Conservation (phyloP, 1,140 invertebrate genomes). For the Pseudomyrmex dendroicus region DNA sequence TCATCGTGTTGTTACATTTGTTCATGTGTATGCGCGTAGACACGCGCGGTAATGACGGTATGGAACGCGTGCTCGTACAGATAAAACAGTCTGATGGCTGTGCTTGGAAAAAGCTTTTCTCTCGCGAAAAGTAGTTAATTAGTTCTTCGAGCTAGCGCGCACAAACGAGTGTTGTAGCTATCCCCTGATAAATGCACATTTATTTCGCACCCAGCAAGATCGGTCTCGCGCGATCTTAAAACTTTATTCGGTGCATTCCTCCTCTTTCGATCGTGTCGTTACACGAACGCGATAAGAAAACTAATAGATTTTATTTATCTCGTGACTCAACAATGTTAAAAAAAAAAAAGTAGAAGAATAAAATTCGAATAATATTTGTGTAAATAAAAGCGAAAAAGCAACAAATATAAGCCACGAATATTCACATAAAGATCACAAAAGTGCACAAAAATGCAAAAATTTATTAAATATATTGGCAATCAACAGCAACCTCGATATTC, state of each 20-base stretch:
- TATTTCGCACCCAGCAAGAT: conserved; percentile 12
- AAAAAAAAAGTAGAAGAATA: neutral
- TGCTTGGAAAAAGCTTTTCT: conserved; percentile 32
- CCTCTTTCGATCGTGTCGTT: neutral
- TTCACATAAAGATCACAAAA: neutral
- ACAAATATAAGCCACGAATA: conserved; percentile 6
- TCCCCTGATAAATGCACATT: conserved; percentile 50
- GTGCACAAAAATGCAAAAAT: neutral
- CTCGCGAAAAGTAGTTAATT: conserved; percentile 56
- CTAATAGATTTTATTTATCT: neutral
- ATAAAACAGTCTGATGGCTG: conserved; percentile 39
- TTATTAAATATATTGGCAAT: conserved; percentile 9
- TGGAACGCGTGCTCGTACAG: neutral
- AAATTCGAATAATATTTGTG: too few species aligned
- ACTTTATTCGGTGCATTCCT: neutral
- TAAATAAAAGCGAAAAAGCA: too few species aligned
- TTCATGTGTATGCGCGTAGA: neutral
- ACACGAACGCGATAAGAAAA: neutral
- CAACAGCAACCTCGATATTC: conserved; percentile 10
- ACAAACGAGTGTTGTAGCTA: conserved; percentile 4
- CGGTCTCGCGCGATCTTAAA: neutral
- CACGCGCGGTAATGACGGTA: conserved; percentile 1
- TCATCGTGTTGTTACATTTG: conserved; percentile 4
- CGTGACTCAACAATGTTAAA: neutral
- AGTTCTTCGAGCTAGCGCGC: conserved; percentile 2